A percentile compares a stretch with the other conserved stretches of the same genome.
Evolutionary conservation across 1,140 invertebrate species (phyloP).

Genomic region (Drosophila miranda): DNA sequence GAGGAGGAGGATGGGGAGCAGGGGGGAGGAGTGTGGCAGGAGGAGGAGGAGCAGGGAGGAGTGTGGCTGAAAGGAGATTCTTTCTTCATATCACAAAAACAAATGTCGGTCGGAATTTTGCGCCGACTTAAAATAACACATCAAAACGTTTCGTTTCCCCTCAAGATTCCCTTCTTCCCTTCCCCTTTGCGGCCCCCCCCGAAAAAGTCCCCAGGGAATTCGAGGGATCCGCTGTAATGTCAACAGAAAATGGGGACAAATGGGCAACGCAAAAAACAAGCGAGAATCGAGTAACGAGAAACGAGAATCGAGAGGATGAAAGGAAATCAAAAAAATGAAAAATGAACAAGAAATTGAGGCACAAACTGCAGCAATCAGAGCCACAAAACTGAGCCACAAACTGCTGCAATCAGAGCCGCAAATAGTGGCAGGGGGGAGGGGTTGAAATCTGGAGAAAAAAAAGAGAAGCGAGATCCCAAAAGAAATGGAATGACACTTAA

Average conservation of each 20-base stretch:
- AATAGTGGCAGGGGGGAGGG: neutral
- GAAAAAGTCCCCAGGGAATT: constrained; percentile 34
- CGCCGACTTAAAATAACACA: constrained; percentile 66
- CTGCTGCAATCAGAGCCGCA: constrained; percentile 48
- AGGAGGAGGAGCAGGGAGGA: no score
- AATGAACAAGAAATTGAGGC: constrained; percentile 18
- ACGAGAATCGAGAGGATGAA: constrained; percentile 31
- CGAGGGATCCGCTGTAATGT: constrained; percentile 43
- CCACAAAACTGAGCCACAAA: constrained; percentile 14
- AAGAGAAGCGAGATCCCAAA: neutral
- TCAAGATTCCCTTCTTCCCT: neutral
- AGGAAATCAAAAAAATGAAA: constrained; percentile 40
- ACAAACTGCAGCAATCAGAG: constrained; percentile 25
- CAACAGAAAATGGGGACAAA: constrained; percentile 49
- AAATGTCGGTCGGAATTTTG: constrained; percentile 24
- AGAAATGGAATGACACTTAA: constrained; percentile 45
- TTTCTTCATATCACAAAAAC: no score
- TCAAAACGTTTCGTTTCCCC: constrained; percentile 1
- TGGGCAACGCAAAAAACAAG: constrained; percentile 2
- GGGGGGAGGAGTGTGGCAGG: no score
- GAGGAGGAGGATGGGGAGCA: no score
- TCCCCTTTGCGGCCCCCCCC: no score
- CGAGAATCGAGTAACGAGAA: neutral
- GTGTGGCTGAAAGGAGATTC: neutral
- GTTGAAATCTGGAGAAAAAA: neutral